Percentiles rank a stretch among this genome's conserved stretches.
These are phyloP conservation scores for Vultur gryphus DNA, from an alignment of 2,797 vertebrate species.

Conservation along the genomic window DNA sequence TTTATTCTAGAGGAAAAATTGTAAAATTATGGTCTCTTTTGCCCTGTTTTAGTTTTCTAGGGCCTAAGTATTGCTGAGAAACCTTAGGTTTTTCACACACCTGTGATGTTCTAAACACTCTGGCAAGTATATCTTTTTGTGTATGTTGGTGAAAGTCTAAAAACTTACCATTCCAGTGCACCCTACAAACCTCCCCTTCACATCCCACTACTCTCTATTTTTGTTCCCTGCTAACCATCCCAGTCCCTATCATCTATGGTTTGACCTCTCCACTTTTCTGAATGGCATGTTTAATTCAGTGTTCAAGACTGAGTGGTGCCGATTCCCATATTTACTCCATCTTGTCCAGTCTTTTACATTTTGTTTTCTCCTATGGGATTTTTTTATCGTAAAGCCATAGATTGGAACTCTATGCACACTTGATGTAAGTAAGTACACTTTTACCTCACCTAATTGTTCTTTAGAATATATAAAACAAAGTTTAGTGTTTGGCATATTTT, in stretches of 20 bases:
- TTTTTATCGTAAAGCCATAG: not conserved
- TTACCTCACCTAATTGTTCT: not conserved
- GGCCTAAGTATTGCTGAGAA: not conserved
- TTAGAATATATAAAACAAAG: not conserved
- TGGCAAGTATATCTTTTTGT: not conserved
- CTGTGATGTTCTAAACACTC: not conserved
- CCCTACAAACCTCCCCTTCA: not conserved
- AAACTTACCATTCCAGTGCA: not conserved
- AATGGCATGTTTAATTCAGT: not conserved
- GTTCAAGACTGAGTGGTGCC: not conserved
- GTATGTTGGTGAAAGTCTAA: not conserved
- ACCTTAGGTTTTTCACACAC: not conserved
- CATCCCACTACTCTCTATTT: not conserved
- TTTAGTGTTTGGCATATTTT: not conserved
- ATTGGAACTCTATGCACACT: not conserved
- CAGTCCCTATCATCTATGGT: not conserved
- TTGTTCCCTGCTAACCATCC: not conserved
- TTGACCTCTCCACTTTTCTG: not conserved
- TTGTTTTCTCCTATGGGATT: not conserved
- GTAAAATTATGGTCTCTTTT: not conserved
- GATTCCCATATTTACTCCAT: not conserved
- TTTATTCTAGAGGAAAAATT: not conserved
- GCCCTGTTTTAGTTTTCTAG: not conserved
- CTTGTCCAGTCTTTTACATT: not conserved
- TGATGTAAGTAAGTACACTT: not conserved